Evolutionary conservation across 2,113 vertebrate species (phyloP).

Genomic region (Equus quagga): DNA sequence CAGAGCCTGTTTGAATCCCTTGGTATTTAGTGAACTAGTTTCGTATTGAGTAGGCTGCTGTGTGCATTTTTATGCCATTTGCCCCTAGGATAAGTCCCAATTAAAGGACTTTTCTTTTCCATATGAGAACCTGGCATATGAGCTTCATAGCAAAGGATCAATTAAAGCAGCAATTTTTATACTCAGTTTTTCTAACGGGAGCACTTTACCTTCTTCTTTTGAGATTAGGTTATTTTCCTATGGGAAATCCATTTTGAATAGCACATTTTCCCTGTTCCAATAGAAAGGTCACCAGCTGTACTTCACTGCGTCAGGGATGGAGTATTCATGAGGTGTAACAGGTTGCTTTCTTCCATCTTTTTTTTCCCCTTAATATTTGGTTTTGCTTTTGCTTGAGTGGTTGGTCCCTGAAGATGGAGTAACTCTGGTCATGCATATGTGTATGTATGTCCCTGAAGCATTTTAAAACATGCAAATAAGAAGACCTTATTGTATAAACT

Average conservation of each 20-base stretch:
- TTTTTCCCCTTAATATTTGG: background rate
- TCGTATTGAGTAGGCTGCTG: background rate
- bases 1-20: background rate
- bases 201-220: background rate
- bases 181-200: background rate
- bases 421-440: background rate
- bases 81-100: background rate
- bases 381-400: conserved; percentile 17
- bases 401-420: background rate
- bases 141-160: conserved; percentile 13
- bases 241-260: conserved; percentile 21
- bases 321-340: background rate
- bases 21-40: background rate
- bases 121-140: conserved; percentile 32
- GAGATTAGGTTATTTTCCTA: conserved; percentile 41
- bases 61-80: conserved; percentile 37
- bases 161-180: conserved; percentile 32
- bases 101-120: background rate
- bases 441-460: background rate
- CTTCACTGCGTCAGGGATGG: background rate
- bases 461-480: conserved; percentile 6
- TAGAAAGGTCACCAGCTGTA: conserved; percentile 10
- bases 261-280: conserved; percentile 19
- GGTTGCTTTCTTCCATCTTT: background rate
- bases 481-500: background rate